phyloP scores from a whole-genome alignment of 2,888 invertebrate species.

The Xanthia icteritia region DNA sequence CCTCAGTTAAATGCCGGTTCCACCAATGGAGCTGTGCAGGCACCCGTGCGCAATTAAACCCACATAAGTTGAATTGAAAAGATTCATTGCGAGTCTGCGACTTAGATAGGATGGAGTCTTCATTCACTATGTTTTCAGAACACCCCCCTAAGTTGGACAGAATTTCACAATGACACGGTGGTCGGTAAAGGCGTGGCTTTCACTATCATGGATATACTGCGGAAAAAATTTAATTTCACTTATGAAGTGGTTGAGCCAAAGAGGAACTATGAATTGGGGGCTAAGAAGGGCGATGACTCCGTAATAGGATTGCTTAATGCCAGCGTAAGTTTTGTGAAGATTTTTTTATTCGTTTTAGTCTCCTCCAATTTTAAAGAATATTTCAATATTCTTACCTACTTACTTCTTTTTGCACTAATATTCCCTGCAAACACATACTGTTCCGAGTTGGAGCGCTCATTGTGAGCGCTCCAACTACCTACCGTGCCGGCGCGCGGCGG shows the following conservation, averaged over 20 bases:
- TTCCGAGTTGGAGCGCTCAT: no score
- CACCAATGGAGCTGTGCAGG: not conserved
- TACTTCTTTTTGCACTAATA: not conserved
- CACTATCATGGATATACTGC: constrained; percentile 92
- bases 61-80: not conserved
- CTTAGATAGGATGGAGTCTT: no score
- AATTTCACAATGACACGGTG: constrained; percentile 88
- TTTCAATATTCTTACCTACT: not conserved
- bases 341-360: not conserved
- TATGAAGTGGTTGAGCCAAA: constrained; percentile 92
- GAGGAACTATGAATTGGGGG: constrained; percentile 91
- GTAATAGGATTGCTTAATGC: constrained; percentile 91
- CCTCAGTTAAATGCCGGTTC: not conserved
- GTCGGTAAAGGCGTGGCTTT: constrained; percentile 94
- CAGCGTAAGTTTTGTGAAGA: constrained; percentile 86
- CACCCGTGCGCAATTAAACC: not conserved
- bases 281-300: constrained; percentile 90
- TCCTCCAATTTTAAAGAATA: not conserved
- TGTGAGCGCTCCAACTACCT: no score
- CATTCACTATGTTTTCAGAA: constrained; percentile 84
- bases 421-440: not conserved
- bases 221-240: constrained; percentile 93
- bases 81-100: not conserved
- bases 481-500: no score
- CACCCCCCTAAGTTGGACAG: constrained; percentile 91